Conservation (phyloP, 64 coral and sea anemone species). For the Orbicella faveolata region DNA sequence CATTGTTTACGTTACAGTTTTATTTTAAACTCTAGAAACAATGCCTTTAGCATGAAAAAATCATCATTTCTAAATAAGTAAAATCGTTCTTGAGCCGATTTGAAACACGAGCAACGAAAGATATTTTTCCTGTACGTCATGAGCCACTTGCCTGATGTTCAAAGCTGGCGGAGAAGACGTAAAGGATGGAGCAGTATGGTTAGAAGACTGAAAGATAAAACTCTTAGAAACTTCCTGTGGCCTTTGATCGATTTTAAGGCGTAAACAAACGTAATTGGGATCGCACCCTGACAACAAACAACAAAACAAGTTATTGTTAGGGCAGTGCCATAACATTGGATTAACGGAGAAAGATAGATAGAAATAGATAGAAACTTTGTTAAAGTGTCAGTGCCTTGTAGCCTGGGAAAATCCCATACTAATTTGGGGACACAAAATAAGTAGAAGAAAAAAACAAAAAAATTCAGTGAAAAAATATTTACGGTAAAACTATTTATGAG, state of each 20-base stretch:
- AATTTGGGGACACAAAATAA: too few species aligned
- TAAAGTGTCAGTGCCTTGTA: too few species aligned
- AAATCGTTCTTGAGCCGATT: background rate
- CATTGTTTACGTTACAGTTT: background rate
- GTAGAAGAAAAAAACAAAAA: too few species aligned
- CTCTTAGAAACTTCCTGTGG: background rate
- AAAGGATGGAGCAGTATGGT: background rate
- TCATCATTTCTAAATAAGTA: background rate
- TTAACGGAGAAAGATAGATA: too few species aligned
- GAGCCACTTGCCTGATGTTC: background rate
- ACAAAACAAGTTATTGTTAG: background rate
- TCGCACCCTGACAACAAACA: background rate
- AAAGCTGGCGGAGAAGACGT: background rate
- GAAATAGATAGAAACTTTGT: too few species aligned
- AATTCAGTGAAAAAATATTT: too few species aligned
- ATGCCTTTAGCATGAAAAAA: background rate
- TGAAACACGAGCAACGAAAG: background rate
- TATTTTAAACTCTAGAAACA: background rate
- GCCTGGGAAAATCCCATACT: too few species aligned
- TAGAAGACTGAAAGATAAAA: background rate
- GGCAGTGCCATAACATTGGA: too few species aligned
- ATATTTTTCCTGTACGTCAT: background rate
- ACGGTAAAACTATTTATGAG: too few species aligned
- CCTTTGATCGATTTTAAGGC: background rate
- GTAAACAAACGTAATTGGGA: slow-evolving; percentile 19